Base-by-base conservation (phyloP, 2,113 vertebrate genomes). In the Dinomys branickii region DNA sequence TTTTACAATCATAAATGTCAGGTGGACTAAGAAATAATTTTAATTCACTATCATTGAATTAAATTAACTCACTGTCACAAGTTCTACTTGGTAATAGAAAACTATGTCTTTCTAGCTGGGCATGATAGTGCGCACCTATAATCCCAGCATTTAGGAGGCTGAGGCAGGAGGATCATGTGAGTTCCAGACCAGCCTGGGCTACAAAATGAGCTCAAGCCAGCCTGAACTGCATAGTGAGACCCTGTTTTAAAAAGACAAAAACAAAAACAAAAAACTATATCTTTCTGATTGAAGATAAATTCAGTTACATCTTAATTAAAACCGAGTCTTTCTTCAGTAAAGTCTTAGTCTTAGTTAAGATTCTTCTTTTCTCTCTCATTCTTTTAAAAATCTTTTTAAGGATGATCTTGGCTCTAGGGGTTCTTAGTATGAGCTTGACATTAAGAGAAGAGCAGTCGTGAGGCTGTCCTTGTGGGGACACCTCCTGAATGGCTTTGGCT, bases 11-110 rank as follows among this genome's bases (percentile, higher is more conserved):
- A 35, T n/a, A 75, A 56, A 84, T 93, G 47, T 91, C 83, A 82
- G 17, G 12, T 91, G 38, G 88, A 41, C 33, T 80, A 69, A 93
- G 56, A 78, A 50, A 10, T 75, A 8, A 95, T 83, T 94, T 83
- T 86, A 59, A 93, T 94, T 96, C 30, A 85, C 61, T 88, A 30
- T 47, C 20, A 63, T 67, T 84, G 16, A 86, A 91, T 88, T 91
- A 71, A 86, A 69, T 96, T 88, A 78, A 97, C 26, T 82, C n/a
- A 77, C 16, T 20, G 26, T 44, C 44, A 52, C 35, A 88, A 52
- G 50, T 97, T 88, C 69, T 91, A 28, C 59, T 86, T 93, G 19
- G 24, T 84, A 85, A 84, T 50, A 94, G 84, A 83, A 95, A 97
- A 85, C 3, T 1, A 61, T 73, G 26, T 44, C 30, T 95, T 95